Conservation (phyloP, 2,888 invertebrate genomes). For the Rhyacophila evoluta region DNA sequence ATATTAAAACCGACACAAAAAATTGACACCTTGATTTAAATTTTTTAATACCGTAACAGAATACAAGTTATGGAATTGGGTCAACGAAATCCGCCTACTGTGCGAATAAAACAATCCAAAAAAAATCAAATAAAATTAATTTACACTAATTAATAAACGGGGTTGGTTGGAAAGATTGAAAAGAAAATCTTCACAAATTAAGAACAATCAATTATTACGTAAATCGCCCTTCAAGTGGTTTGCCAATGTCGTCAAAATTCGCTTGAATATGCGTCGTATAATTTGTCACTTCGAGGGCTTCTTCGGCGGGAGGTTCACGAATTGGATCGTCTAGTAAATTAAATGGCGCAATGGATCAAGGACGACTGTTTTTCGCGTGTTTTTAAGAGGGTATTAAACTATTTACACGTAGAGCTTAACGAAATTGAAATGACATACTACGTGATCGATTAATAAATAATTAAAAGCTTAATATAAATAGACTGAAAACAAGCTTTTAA, state of each 20-base stretch:
- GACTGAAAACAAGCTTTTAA: too few species aligned
- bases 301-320: background rate
- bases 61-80: background rate
- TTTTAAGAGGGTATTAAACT: background rate
- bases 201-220: too few species aligned
- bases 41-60: background rate
- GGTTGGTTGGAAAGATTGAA: too few species aligned
- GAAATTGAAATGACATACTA: too few species aligned
- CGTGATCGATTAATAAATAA: too few species aligned
- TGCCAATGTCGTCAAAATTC: background rate
- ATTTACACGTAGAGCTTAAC: too few species aligned
- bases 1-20: background rate
- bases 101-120: background rate
- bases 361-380: background rate
- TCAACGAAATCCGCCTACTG: background rate
- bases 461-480: too few species aligned
- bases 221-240: background rate
- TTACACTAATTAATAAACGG: too few species aligned
- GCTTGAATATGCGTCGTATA: background rate
- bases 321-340: background rate
- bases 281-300: background rate
- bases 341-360: background rate
- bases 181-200: too few species aligned
- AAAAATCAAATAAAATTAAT: too few species aligned
- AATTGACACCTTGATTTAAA: background rate